Conservation (phyloP, 2,797 vertebrate species). For the Apogon hyalosoma region DNA sequence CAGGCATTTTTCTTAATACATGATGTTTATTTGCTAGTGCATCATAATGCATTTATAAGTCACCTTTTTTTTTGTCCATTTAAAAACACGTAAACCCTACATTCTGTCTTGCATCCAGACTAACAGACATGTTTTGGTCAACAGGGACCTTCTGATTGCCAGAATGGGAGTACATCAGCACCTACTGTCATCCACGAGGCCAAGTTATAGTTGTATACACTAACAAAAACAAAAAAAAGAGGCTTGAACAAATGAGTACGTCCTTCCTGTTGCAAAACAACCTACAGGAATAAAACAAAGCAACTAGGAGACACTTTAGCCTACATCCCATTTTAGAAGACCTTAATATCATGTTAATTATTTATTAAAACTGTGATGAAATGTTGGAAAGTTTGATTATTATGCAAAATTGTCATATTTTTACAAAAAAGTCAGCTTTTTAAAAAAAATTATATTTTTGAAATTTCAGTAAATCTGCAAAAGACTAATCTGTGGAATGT, state of each 20-base stretch:
- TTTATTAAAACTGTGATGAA: conserved; percentile 26
- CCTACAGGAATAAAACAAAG: not conserved
- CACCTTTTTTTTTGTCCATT: not conserved
- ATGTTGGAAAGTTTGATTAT: not conserved
- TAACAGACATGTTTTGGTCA: conserved; percentile 51
- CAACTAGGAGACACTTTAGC: conserved; percentile 31
- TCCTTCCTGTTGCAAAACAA: conserved; percentile 18
- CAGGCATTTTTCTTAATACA: too few species aligned
- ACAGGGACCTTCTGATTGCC: conserved; percentile 58
- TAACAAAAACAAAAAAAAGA: conserved; percentile 2
- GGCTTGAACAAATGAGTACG: not conserved
- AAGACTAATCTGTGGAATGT: conserved; percentile 28
- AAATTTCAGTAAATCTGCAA: conserved; percentile 9
- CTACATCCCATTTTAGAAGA: conserved; percentile 25
- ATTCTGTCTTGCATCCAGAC: not conserved
- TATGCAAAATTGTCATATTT: not conserved
- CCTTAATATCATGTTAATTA: conserved; percentile 34
- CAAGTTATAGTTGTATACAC: conserved; percentile 55
- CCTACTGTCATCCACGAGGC: conserved; percentile 54
- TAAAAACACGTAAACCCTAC: not conserved
- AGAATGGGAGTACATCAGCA: conserved; percentile 19
- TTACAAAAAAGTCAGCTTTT: conserved; percentile 3
- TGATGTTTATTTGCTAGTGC: too few species aligned
- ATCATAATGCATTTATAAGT: too few species aligned
- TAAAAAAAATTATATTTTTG: conserved; percentile 20